Percentiles rank a stretch among this genome's conserved stretches.
These are phyloP conservation scores for Digitonthophagus gazella DNA, from an alignment of 2,888 invertebrate species.

Conservation along the genomic window DNA sequence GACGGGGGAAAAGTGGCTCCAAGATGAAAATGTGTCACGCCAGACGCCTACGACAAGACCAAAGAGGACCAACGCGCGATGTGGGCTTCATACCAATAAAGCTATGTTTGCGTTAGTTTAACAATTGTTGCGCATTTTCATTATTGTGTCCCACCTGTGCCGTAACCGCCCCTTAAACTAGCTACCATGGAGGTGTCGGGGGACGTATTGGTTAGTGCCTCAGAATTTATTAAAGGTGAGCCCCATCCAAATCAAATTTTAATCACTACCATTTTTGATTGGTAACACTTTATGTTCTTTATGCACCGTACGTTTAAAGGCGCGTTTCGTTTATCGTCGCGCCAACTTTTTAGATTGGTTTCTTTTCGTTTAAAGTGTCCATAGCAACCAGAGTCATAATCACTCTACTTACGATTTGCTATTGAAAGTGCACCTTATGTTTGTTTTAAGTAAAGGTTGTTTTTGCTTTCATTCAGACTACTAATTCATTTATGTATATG, in stretches of 20 bases:
- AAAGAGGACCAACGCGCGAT: constrained; percentile 2
- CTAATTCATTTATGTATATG: too few species aligned
- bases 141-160: constrained; percentile 13
- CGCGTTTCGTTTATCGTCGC: too few species aligned
- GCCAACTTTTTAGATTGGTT: too few species aligned
- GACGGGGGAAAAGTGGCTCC: neutral
- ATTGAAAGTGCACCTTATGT: too few species aligned
- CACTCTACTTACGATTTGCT: too few species aligned
- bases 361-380: too few species aligned
- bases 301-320: too few species aligned
- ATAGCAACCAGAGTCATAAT: too few species aligned
- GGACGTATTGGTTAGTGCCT: constrained; percentile 62
- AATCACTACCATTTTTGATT: too few species aligned
- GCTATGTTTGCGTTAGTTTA: constrained; percentile 20
- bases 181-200: constrained; percentile 44
- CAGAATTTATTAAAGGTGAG: constrained; percentile 69
- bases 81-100: constrained; percentile 24
- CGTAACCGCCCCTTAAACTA: too few species aligned
- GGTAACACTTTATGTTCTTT: neutral
- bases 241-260: constrained; percentile 32
- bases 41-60: neutral
- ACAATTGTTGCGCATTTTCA: constrained; percentile 21
- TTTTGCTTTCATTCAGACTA: too few species aligned
- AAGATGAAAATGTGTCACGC: neutral
- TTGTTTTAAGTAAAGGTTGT: too few species aligned